Base-by-base conservation (phyloP, 2,888 invertebrate species). In the Dolichomitus sp. region DNA sequence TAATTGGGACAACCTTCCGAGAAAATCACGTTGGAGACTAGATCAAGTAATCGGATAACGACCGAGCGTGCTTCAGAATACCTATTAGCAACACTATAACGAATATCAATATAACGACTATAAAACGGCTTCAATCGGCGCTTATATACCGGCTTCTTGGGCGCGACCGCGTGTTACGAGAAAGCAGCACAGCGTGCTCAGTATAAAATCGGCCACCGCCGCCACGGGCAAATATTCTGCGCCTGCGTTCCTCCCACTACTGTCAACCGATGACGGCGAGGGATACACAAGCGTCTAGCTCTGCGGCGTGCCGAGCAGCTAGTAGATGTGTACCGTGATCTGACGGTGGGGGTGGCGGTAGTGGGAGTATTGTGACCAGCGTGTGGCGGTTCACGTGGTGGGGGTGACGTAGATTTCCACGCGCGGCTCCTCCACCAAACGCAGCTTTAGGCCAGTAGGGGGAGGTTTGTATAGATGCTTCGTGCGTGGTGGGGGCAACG, bases 401-500 rank as follows among this genome's bases (percentile, higher is more conserved):
- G 80, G 70, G 76, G 68, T 12, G 66, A 19, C 69, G 69, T 54
- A 70, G 76, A 79, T 76, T 73, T 68, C 59, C 40, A 69, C 42
- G 48, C 76, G 80, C 50, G 48, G 61, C 57, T 65, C 76, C 63
- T 65, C 80, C 63, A 37, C 76, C 76, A 76, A 80, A 80, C 73
- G 72, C 76, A 73, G 83, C 72, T 80, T 70, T 75, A 80, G 79
- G 61, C 66, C 76, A 57, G 66, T 11, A 30, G 42, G 42, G 6
- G 42, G 40, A n/a, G 61, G 61, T 61, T 61, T 59, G 42, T 59
- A 37, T 57, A 30, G 66, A 79, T 79, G 65, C 45, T 61, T 33
- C 40, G 61, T 37, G 63, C 23, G 65, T 73, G 65, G 79, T 19
- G 52, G 63, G 59, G 61, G 66, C 14, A 12, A 42, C 45, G 79